A percentile compares a stretch with the other conserved stretches of the same genome.
Conservation (phyloP, 2,113 vertebrate species). For the Patagioenas fasciata region DNA sequence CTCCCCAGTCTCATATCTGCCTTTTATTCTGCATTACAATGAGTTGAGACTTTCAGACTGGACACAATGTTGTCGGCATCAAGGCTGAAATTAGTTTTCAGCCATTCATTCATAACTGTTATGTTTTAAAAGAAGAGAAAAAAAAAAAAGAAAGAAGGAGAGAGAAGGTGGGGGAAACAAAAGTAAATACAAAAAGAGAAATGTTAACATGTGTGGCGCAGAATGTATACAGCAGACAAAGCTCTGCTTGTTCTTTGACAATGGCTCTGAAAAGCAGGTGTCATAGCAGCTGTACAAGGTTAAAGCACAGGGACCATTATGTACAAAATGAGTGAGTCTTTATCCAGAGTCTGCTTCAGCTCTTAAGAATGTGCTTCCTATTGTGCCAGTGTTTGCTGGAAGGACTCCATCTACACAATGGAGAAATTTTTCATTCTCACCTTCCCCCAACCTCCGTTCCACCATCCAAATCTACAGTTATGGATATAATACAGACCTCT, state of each 20-base stretch:
- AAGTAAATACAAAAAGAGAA: slow-evolving; percentile 74
- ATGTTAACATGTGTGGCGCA: slow-evolving; percentile 68
- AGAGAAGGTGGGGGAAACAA: slow-evolving; percentile 63
- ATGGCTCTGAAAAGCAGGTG: slow-evolving; percentile 70
- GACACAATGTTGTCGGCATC: slow-evolving; percentile 38
- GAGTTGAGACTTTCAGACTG: slow-evolving; percentile 17
- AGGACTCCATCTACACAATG: slow-evolving; percentile 68
- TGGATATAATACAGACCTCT: slow-evolving; percentile 79
- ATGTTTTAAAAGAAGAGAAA: neutral
- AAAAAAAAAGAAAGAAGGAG: slow-evolving; percentile 30
- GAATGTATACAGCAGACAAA: slow-evolving; percentile 69
- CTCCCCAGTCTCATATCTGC: neutral
- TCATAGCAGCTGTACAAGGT: slow-evolving; percentile 73
- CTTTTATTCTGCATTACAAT: slow-evolving; percentile 15
- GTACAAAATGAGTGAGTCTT: slow-evolving; percentile 67
- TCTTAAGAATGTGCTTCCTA: slow-evolving; percentile 71
- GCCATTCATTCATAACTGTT: slow-evolving; percentile 65
- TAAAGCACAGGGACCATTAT: slow-evolving; percentile 70
- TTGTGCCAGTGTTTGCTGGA: slow-evolving; percentile 73
- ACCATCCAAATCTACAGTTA: slow-evolving; percentile 72
- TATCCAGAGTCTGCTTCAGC: slow-evolving; percentile 69
- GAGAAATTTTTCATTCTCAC: slow-evolving; percentile 70
- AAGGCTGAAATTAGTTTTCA: slow-evolving; percentile 68
- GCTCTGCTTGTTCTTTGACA: slow-evolving; percentile 70
- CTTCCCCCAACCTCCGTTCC: slow-evolving; percentile 71